phyloP scores from a whole-genome alignment of 2,888 invertebrate genomes.

The Lymantria dispar region DNA sequence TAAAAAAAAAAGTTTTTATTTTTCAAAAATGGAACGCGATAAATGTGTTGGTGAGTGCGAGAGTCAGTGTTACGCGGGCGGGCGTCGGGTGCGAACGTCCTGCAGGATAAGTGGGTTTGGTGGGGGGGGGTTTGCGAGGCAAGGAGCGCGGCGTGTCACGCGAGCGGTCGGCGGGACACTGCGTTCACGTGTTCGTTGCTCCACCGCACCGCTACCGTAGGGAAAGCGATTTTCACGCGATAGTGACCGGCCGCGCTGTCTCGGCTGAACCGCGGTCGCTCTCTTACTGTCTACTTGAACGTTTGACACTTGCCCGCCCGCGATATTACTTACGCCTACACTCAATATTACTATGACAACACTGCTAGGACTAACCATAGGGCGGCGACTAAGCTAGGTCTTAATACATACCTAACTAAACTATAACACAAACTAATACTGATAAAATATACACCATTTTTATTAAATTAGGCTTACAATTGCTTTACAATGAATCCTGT shows the following conservation, averaged over 20 bases:
- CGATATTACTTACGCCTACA: slow-evolving; percentile 11
- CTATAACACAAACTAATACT: too few relatives aligned
- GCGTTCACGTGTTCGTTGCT: slow-evolving; percentile 66
- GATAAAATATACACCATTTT: too few relatives aligned
- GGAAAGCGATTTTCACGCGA: slow-evolving; percentile 80
- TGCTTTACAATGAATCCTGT: too few relatives aligned
- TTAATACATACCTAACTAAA: background rate
- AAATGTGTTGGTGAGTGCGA: slow-evolving; percentile 44
- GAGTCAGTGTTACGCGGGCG: slow-evolving; percentile 62
- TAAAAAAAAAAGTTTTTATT: slow-evolving; percentile 51
- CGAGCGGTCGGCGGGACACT: slow-evolving; percentile 80
- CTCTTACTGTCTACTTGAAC: slow-evolving; percentile 60
- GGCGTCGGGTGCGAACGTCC: slow-evolving; percentile 63
- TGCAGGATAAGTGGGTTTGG: slow-evolving; percentile 48
- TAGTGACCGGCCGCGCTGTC: slow-evolving; percentile 74
- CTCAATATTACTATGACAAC: slow-evolving; percentile 13
- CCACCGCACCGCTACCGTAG: slow-evolving; percentile 61
- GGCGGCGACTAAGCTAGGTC: slow-evolving; percentile 2
- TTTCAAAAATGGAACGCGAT: slow-evolving; percentile 15
- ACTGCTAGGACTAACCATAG: slow-evolving; percentile 3
- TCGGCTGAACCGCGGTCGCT: slow-evolving; percentile 61
- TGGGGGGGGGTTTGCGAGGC: slow-evolving; percentile 43
- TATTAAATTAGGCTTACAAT: too few relatives aligned
- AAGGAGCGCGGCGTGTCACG: slow-evolving; percentile 72
- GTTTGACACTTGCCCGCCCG: slow-evolving; percentile 17